These are phyloP conservation scores for Oreotragus oreotragus DNA, from an alignment of 2,113 vertebrate species.

Conservation along the genomic window DNA sequence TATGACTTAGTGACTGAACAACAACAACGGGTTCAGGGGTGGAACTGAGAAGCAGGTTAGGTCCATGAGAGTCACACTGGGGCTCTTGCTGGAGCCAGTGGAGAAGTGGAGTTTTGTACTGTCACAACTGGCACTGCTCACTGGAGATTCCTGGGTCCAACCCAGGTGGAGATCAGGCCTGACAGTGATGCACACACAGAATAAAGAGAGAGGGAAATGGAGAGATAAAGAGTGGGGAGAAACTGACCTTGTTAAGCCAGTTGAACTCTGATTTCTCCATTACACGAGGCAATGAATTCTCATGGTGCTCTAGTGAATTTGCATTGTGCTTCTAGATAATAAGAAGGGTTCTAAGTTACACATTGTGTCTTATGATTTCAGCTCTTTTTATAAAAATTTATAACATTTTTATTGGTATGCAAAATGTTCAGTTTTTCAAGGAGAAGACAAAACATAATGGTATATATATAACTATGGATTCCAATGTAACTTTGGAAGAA, in stretches of 20 bases:
- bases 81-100: not conserved
- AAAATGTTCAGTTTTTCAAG: constrained; percentile 36
- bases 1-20: not conserved
- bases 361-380: constrained; percentile 14
- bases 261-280: constrained; percentile 4
- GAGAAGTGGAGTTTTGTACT: not conserved
- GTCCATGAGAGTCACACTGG: not conserved
- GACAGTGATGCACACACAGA: not conserved
- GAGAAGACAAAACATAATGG: not conserved
- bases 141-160: not conserved
- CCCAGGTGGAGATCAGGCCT: not conserved
- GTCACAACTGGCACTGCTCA: not conserved
- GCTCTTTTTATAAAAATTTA: constrained; percentile 24
- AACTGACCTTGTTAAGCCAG: not conserved
- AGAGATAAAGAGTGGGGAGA: not conserved
- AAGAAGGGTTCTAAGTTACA: constrained; percentile 21
- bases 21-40: not conserved
- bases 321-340: constrained; percentile 36
- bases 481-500: not conserved
- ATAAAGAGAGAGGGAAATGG: not conserved
- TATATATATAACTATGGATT: not conserved
- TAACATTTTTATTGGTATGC: not conserved
- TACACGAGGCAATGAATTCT: not conserved
- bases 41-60: not conserved
- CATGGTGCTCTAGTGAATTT: constrained; percentile 37